These are phyloP conservation scores for Lanius collurio DNA, from an alignment of 2,113 vertebrate species.

Conservation along the genomic window DNA sequence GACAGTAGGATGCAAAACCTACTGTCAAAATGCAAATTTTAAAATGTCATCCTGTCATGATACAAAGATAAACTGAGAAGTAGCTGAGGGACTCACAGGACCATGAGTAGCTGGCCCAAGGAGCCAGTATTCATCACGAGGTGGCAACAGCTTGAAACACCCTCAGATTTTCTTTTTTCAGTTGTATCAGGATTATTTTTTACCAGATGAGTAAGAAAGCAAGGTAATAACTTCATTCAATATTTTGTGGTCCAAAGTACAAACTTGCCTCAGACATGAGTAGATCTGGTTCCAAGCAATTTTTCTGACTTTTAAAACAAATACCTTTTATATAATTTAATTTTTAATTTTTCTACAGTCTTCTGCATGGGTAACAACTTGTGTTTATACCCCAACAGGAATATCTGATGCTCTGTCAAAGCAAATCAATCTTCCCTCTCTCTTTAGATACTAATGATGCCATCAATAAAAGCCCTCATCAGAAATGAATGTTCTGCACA, in stretches of 20 bases:
- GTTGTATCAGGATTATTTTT: not conserved
- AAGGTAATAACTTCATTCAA: not conserved
- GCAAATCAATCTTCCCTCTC: conserved; percentile 5
- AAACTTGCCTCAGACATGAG: not conserved
- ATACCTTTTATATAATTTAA: not conserved
- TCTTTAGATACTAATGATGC: conserved; percentile 34
- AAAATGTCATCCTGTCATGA: not conserved
- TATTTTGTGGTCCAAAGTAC: not conserved
- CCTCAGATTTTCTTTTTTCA: not conserved
- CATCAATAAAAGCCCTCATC: conserved; percentile 17
- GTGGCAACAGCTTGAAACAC: not conserved
- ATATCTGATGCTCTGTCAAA: conserved; percentile 22
- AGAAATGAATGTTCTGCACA: conserved; percentile 7
- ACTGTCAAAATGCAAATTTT: not conserved
- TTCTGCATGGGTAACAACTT: not conserved
- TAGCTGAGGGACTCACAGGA: not conserved
- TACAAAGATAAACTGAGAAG: not conserved
- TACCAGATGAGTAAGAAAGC: not conserved
- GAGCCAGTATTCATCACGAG: not conserved
- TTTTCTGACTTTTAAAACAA: not conserved
- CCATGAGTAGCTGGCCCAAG: not conserved
- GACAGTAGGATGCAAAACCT: not conserved
- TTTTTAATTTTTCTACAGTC: not conserved
- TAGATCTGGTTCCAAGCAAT: not conserved
- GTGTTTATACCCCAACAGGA: not conserved